A percentile compares a stretch with the other conserved stretches of the same genome.
Evolutionary conservation across 2,797 vertebrate genomes (phyloP).

Genomic region (Cryptoprocta ferox): DNA sequence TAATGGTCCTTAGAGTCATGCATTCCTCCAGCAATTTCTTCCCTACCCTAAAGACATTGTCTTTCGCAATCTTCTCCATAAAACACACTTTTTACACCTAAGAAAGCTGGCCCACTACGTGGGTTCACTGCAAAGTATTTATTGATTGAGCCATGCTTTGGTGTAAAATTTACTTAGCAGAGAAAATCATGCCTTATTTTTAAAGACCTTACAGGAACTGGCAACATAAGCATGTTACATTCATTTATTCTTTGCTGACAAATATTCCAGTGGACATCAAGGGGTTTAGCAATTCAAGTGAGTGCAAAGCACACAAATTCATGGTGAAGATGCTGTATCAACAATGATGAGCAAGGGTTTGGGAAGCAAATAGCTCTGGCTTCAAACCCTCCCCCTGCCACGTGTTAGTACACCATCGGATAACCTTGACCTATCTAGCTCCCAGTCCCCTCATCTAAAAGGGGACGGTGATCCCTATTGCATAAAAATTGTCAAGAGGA

Average conservation of each 20-base stretch:
- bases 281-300: neutral
- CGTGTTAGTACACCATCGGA: neutral
- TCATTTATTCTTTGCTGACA: neutral
- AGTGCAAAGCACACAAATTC: neutral
- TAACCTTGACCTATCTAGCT: neutral
- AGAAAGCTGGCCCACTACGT: neutral
- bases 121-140: neutral
- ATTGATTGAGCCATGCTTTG: constrained; percentile 57
- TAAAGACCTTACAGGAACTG: constrained; percentile 34
- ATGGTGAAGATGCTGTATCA: rapidly evolving
- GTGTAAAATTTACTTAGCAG: constrained; percentile 47
- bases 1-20: neutral
- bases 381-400: neutral
- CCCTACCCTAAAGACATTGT: neutral
- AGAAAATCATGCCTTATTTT: neutral
- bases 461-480: neutral
- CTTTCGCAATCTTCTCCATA: neutral
- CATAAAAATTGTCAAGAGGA: neutral
- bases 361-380: neutral
- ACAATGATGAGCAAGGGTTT: neutral
- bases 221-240: neutral
- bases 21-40: neutral
- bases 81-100: neutral
- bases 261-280: neutral
- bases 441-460: neutral